Percentiles rank a stretch among this genome's conserved stretches.
Conservation (phyloP, 2,113 vertebrate genomes). For the Petrocephalus microphthalmus region DNA sequence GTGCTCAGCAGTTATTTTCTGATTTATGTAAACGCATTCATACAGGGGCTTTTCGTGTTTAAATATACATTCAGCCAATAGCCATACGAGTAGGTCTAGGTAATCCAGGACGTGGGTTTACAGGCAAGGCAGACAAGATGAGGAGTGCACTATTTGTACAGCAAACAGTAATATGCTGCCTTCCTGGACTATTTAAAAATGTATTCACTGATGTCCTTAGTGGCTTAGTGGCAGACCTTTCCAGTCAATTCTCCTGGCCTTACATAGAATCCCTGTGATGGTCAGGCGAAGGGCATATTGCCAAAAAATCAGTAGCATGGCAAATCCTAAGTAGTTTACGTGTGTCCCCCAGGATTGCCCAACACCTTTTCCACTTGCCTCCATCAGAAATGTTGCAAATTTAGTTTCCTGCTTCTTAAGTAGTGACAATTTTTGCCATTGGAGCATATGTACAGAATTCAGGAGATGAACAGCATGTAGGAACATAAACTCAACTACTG, state of each 20-base stretch:
- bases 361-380: not conserved
- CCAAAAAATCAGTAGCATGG: not conserved
- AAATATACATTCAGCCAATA: slow-evolving; percentile 49
- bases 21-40: not conserved
- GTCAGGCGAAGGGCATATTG: not conserved
- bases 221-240: not conserved
- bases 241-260: slow-evolving; percentile 12
- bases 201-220: slow-evolving; percentile 5
- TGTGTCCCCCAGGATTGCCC: not conserved
- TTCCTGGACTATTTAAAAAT: slow-evolving; percentile 4
- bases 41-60: slow-evolving; percentile 7
- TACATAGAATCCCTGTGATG: not conserved
- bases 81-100: slow-evolving; percentile 35
- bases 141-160: slow-evolving; percentile 28
- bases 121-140: slow-evolving; percentile 30
- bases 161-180: slow-evolving; percentile 25
- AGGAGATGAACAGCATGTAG: not conserved
- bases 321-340: not conserved
- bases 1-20: not conserved
- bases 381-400: not conserved
- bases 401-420: not conserved
- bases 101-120: slow-evolving; percentile 49
- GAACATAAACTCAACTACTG: not conserved
- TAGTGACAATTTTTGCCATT: not conserved
- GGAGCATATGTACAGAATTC: not conserved